Conservation (phyloP, 2,113 vertebrate genomes). For the Microtus oregoni region DNA sequence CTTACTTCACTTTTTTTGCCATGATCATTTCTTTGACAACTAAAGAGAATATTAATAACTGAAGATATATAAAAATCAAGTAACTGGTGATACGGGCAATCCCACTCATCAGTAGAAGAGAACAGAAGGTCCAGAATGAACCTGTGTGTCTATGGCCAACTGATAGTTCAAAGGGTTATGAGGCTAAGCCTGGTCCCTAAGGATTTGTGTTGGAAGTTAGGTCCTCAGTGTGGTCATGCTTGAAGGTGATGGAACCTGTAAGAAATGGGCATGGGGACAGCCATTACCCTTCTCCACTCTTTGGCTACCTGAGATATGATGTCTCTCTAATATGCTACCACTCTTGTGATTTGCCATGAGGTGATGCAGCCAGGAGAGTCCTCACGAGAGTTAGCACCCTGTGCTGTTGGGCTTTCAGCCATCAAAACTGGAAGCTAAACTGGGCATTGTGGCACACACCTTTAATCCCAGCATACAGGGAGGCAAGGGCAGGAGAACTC, state of each 20-base stretch:
- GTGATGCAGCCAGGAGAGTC: neutral
- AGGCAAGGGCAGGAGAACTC: neutral
- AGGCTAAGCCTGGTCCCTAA: neutral
- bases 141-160: neutral
- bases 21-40: neutral
- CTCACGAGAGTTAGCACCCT: neutral
- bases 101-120: neutral
- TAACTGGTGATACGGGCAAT: neutral
- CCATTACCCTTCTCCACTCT: neutral
- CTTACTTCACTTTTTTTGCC: neutral
- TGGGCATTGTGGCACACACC: neutral
- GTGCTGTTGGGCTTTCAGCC: neutral
- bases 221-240: neutral
- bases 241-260: neutral
- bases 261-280: neutral
- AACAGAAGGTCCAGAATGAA: neutral
- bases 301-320: neutral
- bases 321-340: neutral
- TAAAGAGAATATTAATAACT: neutral
- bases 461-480: neutral
- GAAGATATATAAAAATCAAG: conserved; percentile 9
- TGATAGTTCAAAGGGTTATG: neutral
- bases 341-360: neutral
- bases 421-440: neutral
- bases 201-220: neutral